Evolutionary conservation across 2,888 invertebrate genomes (phyloP).

Genomic region (Kuschelorhynchus macadamiae): DNA sequence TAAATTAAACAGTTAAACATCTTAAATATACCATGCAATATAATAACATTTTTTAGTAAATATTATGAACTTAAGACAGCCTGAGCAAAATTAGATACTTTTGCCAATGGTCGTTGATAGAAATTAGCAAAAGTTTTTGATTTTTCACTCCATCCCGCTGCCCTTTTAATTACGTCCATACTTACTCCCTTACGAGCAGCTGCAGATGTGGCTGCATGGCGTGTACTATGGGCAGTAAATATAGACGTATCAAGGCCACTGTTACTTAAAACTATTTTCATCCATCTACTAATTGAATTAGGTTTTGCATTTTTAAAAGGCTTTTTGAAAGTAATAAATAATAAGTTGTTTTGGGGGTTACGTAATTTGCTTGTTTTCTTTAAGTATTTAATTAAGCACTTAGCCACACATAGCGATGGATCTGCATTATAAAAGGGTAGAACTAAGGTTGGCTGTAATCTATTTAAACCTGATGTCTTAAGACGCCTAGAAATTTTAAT

Average conservation of each 20-base stretch:
- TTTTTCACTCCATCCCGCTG: slow-evolving; percentile 8
- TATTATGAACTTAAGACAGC: slow-evolving; percentile 3
- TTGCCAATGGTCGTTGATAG: too few species aligned
- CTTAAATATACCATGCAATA: too few species aligned
- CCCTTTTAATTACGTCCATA: not conserved
- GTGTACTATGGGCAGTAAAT: slow-evolving; percentile 2
- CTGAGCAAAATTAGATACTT: not conserved
- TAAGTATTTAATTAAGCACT: too few species aligned
- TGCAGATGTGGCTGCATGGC: slow-evolving; percentile 2
- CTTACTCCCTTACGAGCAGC: slow-evolving; percentile 7
- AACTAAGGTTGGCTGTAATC: too few species aligned
- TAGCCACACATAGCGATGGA: too few species aligned
- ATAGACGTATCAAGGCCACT: not conserved
- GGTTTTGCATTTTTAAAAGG: slow-evolving; percentile 1
- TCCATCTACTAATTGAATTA: slow-evolving; percentile 7
- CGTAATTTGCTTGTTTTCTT: too few species aligned
- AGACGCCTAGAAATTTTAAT: too few species aligned
- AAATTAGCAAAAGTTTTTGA: slow-evolving; percentile 5
- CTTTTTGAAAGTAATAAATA: slow-evolving; percentile 5
- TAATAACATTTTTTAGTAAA: too few species aligned
- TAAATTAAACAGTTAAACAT: too few species aligned
- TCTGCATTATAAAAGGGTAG: too few species aligned
- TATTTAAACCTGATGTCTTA: too few species aligned
- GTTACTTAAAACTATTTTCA: not conserved
- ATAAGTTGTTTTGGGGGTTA: too few species aligned